Conservation (phyloP, 2,113 vertebrate genomes). For the Nycticorax nycticorax region DNA sequence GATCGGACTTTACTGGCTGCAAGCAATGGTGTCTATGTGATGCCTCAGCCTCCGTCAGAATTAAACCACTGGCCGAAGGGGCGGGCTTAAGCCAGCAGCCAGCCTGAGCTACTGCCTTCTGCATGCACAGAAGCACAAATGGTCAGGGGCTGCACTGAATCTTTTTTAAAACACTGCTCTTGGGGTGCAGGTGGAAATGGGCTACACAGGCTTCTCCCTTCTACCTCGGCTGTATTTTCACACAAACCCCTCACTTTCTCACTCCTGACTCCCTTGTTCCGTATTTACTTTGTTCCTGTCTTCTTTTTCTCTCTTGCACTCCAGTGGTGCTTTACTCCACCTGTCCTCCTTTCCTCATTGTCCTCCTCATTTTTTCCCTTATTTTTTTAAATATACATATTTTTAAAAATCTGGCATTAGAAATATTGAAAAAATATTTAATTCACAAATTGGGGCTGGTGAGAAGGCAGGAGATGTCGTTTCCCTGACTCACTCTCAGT, state of each 20-base stretch:
- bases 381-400: neutral
- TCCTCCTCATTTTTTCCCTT: neutral
- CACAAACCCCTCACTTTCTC: neutral
- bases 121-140: neutral
- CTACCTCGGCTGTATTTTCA: neutral
- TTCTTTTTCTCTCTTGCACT: neutral
- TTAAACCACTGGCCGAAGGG: neutral
- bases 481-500: neutral
- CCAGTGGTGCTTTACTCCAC: neutral
- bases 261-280: fast-evolving
- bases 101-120: neutral
- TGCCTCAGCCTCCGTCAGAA: neutral
- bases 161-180: neutral
- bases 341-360: neutral
- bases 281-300: neutral
- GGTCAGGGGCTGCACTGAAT: neutral
- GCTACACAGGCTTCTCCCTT: neutral
- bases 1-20: neutral
- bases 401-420: neutral
- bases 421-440: neutral
- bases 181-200: neutral
- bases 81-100: neutral
- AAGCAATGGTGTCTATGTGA: neutral
- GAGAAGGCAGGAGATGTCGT: neutral
- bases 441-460: neutral